Base-by-base conservation (phyloP, 1,140 invertebrate species). In the Halesus radiatus region DNA sequence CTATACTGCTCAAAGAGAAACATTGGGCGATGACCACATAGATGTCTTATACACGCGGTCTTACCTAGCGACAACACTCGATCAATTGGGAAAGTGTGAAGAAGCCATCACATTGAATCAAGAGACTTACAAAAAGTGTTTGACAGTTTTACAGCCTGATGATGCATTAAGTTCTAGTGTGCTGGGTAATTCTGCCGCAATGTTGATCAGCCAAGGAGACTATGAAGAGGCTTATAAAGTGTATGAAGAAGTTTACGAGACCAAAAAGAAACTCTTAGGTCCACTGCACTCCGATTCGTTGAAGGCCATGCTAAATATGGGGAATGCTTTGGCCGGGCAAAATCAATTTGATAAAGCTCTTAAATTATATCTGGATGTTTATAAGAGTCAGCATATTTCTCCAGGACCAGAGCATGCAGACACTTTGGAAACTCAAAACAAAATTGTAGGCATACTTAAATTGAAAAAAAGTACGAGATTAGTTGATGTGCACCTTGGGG, bases 291-390 rank as follows among this genome's bases (percentile, higher is more conserved):
- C 68, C 10, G 18, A 72, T 16, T 53, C 68, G 6, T 23, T 72
- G 68, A 72, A 53, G 13, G n/a, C 68, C 22, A 1, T 23, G 50
- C 23, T 22, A 45, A 72, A 72, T 53, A 53, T 72, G 68, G 68
- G 7, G 20, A 26, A 10, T 4, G 68, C 50, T 7, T 16, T 72
- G 20, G 50, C 22, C 1, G 45, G 22, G 22, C 45, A 15, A 23
- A 29, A 72, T 0, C 52, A 53, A n/a, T 6, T 52, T 20, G 68
- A 72, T 4, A 3, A 72, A 52, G 22, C 68, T 1, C 6, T 52
- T 22, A 50, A 72, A 15, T 4, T 72, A 22, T 52, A 53, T 13
- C 45, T 22, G 3, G 18, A 22, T 6, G 45, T 52, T 5, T 23
- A 23, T 18, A 4, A 13, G 16, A 7, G 32, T 32, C 62, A 66